Evolutionary conservation across 1,140 invertebrate species (phyloP).

Genomic region (Planococcus citri): DNA sequence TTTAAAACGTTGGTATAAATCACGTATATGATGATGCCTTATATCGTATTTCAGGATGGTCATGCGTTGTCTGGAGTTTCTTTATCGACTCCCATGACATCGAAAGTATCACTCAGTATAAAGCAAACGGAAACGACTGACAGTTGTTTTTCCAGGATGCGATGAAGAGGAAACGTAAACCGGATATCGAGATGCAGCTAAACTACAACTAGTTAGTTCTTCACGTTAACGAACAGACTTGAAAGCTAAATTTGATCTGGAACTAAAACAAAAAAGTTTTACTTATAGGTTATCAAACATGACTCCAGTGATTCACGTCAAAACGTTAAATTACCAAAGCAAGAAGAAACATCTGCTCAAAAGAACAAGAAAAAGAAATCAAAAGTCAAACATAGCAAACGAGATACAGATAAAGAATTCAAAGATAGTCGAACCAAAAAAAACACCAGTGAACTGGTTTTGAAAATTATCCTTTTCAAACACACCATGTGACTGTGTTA

Average conservation of each 20-base stretch:
- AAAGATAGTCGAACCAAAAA: slow-evolving; percentile 31
- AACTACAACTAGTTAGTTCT: no score
- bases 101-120: slow-evolving; percentile 22
- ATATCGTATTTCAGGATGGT: no score
- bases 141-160: background rate
- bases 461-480: background rate
- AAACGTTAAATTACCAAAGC: slow-evolving; percentile 12
- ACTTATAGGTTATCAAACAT: no score
- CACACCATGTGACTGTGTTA: no score
- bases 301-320: background rate
- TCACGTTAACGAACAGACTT: no score
- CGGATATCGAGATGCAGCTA: no score
- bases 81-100: no score
- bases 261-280: no score
- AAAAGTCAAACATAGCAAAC: slow-evolving; percentile 37
- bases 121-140: slow-evolving; percentile 25
- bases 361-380: slow-evolving; percentile 34
- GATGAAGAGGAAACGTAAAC: no score
- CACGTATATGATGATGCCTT: no score
- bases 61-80: no score
- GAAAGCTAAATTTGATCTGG: no score
- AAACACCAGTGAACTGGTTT: slow-evolving; percentile 39
- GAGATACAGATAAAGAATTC: slow-evolving; percentile 28
- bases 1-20: background rate
- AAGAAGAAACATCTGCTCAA: slow-evolving; percentile 29